Conservation (phyloP, 2,797 vertebrate genomes). For the Characodon lateralis region DNA sequence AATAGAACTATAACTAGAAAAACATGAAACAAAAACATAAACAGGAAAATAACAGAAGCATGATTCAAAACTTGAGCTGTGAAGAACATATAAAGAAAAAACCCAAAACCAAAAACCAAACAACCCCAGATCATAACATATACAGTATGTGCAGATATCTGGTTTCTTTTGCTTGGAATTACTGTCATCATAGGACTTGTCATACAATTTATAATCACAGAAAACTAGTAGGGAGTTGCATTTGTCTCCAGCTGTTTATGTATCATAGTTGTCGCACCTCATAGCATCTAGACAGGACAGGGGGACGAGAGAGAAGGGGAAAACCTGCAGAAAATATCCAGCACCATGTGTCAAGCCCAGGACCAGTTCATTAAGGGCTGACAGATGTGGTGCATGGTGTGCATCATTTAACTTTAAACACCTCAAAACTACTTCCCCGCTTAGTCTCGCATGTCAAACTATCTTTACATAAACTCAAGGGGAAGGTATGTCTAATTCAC, state of each 20-base stretch:
- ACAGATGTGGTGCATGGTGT: neutral
- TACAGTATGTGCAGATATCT: too few species aligned
- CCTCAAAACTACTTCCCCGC: neutral
- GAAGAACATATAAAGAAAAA: too few species aligned
- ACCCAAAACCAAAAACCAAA: too few species aligned
- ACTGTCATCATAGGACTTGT: neutral
- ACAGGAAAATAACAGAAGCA: too few species aligned
- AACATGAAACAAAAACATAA: too few species aligned
- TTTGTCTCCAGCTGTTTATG: neutral
- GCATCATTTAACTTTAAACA: neutral
- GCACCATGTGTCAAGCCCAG: neutral
- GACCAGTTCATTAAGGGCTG: neutral
- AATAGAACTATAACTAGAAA: too few species aligned
- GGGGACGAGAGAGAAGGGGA: neutral
- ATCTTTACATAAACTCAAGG: too few species aligned
- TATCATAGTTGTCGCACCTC: neutral
- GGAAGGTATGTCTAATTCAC: too few species aligned
- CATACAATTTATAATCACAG: neutral
- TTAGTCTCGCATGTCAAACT: neutral
- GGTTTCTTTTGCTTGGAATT: neutral
- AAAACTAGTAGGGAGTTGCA: neutral
- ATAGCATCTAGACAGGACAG: neutral
- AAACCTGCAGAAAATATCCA: neutral
- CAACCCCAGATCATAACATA: too few species aligned
- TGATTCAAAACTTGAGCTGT: too few species aligned